phyloP scores from a whole-genome alignment of 2,888 invertebrate genomes.

The Pollenia labialis region DNA sequence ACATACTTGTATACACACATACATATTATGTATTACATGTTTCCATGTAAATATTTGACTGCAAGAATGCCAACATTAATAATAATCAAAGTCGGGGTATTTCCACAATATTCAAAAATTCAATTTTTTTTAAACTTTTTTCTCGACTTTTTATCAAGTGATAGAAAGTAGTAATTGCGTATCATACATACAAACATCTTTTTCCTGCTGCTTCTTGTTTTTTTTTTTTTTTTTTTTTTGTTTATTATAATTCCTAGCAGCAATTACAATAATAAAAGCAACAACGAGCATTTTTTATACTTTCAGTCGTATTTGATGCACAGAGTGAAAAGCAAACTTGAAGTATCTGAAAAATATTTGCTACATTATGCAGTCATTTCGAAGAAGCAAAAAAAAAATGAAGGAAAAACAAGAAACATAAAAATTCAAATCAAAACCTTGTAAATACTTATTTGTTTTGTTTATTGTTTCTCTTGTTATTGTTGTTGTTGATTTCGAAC shows the following conservation, averaged over 20 bases:
- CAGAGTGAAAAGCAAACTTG: neutral
- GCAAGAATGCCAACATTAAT: constrained; percentile 48
- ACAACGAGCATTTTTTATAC: neutral
- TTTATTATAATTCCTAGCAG: neutral
- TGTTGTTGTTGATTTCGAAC: neutral
- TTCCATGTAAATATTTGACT: neutral
- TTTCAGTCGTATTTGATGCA: neutral
- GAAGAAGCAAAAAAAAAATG: neutral
- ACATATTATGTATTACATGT: neutral
- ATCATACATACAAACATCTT: neutral
- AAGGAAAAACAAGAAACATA: too few relatives aligned
- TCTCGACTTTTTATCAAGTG: neutral
- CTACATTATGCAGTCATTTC: constrained; percentile 1
- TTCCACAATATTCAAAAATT: constrained; percentile 13
- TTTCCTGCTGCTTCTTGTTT: neutral
- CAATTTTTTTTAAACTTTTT: neutral
- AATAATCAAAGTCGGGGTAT: constrained; percentile 69
- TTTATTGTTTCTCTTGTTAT: neutral
- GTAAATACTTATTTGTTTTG: neutral
- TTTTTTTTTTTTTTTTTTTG: too few relatives aligned
- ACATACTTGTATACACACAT: neutral
- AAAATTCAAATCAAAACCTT: neutral
- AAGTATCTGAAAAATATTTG: constrained; percentile 5
- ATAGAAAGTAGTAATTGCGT: neutral
- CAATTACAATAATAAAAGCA: neutral